Evolutionary conservation across 1,140 invertebrate genomes (phyloP), one percentile per base, ranked within the genome.

Genomic region (Telenomus remus): DNA sequence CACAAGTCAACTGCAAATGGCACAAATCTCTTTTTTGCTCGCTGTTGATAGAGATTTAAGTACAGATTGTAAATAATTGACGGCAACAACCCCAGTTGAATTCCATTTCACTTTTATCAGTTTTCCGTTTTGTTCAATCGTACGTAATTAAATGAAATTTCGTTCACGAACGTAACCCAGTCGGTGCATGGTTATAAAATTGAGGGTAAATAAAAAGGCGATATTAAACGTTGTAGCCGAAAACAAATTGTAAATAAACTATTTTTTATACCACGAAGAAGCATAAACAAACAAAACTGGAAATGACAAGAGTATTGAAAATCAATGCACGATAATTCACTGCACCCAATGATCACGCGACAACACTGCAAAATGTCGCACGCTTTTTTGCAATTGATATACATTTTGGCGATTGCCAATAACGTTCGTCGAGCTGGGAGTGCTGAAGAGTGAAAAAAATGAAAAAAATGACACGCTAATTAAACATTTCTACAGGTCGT

Each of bases 51-150:
- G 60, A 35, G 33, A 48, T 59, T 65, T 15, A 54, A 59, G 33
- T 46, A 59, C 35, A 39, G 37, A 13, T 19, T 57, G 33, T 33
- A n/a, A 61, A 33, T 39, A 37, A 61, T 33, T 37, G 46, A 56
- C 10, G 42, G 33, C 27, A 44, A 59, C 42, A 51, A 57, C 34
- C 42, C 15, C 10, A 60, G 14, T 48, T 33, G 50, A 48, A 48
- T 37, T 51, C 12, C 12, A 63, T 63, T 63, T 42, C 42, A 12
- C 14, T 61, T 10, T 66, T 61, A 74, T 74, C 63, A 73, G 70
- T 61, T 66, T 61, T 66, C 56, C 56, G 60, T 73, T 73, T 42
- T 73, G 50, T 73, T 73, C 70, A 73, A 60, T 65, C 54, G 53
- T 55, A 19, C 27, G 54, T 47, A 61, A 60, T 49, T 65, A 9